Percentiles rank a stretch among this genome's conserved stretches.
phyloP scores from a whole-genome alignment of 2,797 vertebrate genomes.

The Gymnothorax reevesii region DNA sequence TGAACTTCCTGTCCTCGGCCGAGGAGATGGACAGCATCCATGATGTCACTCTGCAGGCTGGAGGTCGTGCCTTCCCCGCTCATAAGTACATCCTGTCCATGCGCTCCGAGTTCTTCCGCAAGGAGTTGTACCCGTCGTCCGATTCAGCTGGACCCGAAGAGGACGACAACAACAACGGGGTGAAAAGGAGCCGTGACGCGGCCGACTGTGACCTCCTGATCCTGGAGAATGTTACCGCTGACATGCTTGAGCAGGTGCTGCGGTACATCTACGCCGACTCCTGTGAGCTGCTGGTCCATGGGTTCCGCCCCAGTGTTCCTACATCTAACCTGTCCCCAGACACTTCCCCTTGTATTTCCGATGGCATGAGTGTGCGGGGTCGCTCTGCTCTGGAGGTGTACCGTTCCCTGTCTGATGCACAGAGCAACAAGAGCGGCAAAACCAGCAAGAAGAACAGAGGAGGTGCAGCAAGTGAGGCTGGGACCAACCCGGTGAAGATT shows the following conservation, averaged over 20 bases:
- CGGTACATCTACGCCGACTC: slow-evolving; percentile 92
- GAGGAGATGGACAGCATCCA: slow-evolving; percentile 93
- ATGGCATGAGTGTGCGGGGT: slow-evolving; percentile 76
- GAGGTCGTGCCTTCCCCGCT: slow-evolving; percentile 80
- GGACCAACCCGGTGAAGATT: slow-evolving; percentile 83
- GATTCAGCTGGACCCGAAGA: slow-evolving; percentile 59
- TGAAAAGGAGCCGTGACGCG: slow-evolving; percentile 81
- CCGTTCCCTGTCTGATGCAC: slow-evolving; percentile 78
- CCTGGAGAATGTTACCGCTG: slow-evolving; percentile 84
- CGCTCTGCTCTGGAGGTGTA: slow-evolving; percentile 86
- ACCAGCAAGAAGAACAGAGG: slow-evolving; percentile 78
- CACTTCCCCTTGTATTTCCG: slow-evolving; percentile 80
- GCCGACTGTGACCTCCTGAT: slow-evolving; percentile 80
- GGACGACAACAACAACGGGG: slow-evolving; percentile 60
- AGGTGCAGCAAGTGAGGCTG: slow-evolving; percentile 54
- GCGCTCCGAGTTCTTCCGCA: slow-evolving; percentile 88
- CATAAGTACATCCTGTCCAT: slow-evolving; percentile 92
- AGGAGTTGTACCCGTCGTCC: slow-evolving; percentile 71
- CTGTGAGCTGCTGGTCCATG: slow-evolving; percentile 87
- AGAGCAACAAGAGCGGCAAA: slow-evolving; percentile 74
- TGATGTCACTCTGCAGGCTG: slow-evolving; percentile 90
- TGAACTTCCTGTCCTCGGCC: slow-evolving; percentile 80
- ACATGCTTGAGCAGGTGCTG: slow-evolving; percentile 83
- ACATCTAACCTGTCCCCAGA: slow-evolving; percentile 42
- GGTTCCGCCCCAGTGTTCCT: slow-evolving; percentile 58